Evolutionary conservation across 1,140 invertebrate genomes (phyloP).

Genomic region (Orchestia grillus): DNA sequence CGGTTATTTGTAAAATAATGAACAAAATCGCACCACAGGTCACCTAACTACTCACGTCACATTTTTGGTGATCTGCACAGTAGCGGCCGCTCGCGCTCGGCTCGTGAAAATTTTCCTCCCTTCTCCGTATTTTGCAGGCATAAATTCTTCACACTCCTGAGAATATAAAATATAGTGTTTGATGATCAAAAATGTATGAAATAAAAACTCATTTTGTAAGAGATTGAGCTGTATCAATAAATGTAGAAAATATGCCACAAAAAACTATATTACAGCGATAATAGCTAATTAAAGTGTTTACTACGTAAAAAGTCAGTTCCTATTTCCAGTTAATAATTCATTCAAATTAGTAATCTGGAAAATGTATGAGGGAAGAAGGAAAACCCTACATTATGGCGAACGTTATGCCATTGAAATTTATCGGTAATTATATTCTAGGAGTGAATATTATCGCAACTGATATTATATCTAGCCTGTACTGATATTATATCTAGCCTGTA

Average conservation of each 20-base stretch:
- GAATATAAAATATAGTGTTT: neutral
- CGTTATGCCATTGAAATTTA: no score
- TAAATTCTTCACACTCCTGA: slow-evolving; percentile 36
- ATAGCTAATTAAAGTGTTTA: no score
- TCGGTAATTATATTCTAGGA: no score
- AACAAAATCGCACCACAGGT: neutral
- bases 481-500: no score
- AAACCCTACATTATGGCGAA: no score
- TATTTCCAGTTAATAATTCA: no score
- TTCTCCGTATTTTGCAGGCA: neutral
- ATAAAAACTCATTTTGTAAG: neutral
- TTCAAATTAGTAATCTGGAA: no score
- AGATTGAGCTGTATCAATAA: neutral
- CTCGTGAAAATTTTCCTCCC: slow-evolving; percentile 52
- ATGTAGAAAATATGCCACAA: neutral
- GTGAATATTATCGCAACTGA: no score
- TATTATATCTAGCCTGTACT: no score
- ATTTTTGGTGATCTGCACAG: slow-evolving; percentile 49
- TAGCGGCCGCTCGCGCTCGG: slow-evolving; percentile 28
- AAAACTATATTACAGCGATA: neutral
- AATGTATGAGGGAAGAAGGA: no score
- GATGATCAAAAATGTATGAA: no score
- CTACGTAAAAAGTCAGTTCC: no score
- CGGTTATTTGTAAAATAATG: neutral
- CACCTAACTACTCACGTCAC: neutral